Conservation (phyloP, 2,113 vertebrate genomes). For the Apus apus region DNA sequence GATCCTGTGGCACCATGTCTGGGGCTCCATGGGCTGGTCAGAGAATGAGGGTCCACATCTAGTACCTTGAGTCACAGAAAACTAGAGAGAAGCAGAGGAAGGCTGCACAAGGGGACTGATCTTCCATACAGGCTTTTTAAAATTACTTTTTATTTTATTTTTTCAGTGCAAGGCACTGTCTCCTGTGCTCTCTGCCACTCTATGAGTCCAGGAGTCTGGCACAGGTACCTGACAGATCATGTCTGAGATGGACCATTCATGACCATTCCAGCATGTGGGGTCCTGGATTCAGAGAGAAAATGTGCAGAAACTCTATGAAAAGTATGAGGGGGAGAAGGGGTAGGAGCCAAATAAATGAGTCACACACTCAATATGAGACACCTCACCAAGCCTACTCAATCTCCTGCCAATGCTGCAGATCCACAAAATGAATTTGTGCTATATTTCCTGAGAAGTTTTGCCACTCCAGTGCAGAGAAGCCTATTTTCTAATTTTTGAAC, state of each 20-base stretch:
- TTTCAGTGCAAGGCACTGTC: neutral
- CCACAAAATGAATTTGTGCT: neutral
- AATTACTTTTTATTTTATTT: neutral
- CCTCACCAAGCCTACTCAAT: neutral
- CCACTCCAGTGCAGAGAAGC: neutral
- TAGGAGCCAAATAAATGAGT: constrained; percentile 23
- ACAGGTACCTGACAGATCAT: neutral
- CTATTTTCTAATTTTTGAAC: neutral
- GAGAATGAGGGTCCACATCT: neutral
- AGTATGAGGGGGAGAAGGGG: neutral
- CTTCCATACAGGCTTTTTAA: neutral
- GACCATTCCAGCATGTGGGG: neutral
- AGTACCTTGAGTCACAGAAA: neutral
- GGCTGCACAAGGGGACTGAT: neutral
- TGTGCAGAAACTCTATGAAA: neutral
- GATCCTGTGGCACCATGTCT: neutral
- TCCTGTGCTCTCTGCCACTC: neutral
- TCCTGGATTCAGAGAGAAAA: neutral
- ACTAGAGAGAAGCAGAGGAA: neutral
- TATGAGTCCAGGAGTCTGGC: neutral
- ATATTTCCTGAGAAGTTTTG: neutral
- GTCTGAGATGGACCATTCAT: neutral
- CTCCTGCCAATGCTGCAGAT: neutral
- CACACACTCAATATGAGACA: neutral
- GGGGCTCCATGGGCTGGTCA: neutral